A percentile compares a stretch with the other conserved stretches of the same genome.
phyloP scores from a whole-genome alignment of 2,888 invertebrate species.

The Noctua pronuba region DNA sequence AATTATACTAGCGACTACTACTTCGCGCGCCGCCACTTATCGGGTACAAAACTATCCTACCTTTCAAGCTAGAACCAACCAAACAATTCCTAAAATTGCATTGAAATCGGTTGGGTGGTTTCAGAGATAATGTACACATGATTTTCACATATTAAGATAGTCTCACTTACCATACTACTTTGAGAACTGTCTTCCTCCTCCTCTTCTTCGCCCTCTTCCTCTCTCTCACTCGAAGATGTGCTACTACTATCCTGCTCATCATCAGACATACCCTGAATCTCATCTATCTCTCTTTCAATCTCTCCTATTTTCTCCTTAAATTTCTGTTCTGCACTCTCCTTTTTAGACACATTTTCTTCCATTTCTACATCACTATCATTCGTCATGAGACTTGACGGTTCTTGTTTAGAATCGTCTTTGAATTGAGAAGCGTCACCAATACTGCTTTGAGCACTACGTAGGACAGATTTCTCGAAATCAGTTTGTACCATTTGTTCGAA shows the following conservation, averaged over 20 bases:
- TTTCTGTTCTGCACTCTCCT: slow-evolving; percentile 77
- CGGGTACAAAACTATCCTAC: not conserved
- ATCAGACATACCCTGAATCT: slow-evolving; percentile 84
- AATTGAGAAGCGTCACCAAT: slow-evolving; percentile 68
- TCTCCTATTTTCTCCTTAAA: slow-evolving; percentile 85
- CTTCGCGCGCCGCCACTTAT: too few relatives aligned
- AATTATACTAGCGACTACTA: too few relatives aligned
- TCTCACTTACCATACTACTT: slow-evolving; percentile 63
- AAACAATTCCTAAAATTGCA: not conserved
- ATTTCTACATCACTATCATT: slow-evolving; percentile 84
- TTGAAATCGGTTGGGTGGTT: too few relatives aligned
- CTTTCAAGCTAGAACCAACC: not conserved
- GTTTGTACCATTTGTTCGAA: slow-evolving; percentile 76
- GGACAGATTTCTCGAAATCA: slow-evolving; percentile 79
- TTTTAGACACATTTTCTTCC: slow-evolving; percentile 68
- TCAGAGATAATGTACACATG: not conserved
- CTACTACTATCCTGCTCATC: slow-evolving; percentile 67
- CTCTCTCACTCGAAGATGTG: slow-evolving; percentile 34
- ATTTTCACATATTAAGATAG: not conserved
- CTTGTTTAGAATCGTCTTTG: slow-evolving; percentile 63
- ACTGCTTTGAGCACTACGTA: slow-evolving; percentile 78
- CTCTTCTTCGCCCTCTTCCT: slow-evolving; percentile 29
- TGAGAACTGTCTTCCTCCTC: slow-evolving; percentile 44
- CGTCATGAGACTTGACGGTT: slow-evolving; percentile 82
- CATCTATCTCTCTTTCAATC: slow-evolving; percentile 86